These are phyloP conservation scores for Melinaea marsaeus DNA, from an alignment of 2,888 invertebrate species.

Conservation along the genomic window DNA sequence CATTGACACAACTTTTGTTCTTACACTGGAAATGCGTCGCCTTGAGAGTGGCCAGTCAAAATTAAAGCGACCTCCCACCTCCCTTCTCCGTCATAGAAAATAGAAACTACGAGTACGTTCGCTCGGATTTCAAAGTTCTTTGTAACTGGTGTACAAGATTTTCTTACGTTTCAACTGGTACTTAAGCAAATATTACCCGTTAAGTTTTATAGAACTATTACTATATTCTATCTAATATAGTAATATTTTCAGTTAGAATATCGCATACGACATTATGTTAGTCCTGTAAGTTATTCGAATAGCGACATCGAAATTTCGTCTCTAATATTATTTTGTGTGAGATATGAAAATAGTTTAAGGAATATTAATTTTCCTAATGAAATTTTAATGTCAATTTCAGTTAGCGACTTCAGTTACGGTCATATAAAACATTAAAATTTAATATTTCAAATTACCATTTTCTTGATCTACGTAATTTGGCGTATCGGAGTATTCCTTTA, in stretches of 20 bases:
- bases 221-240: slow-evolving; percentile 62
- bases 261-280: slow-evolving; percentile 16
- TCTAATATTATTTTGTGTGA: too few species aligned
- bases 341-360: too few species aligned
- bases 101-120: slow-evolving; percentile 34
- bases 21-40: slow-evolving; percentile 54
- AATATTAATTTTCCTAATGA: too few species aligned
- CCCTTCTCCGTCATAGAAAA: slow-evolving; percentile 34
- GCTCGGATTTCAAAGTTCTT: slow-evolving; percentile 36
- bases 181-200: slow-evolving; percentile 66
- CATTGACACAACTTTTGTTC: slow-evolving; percentile 55
- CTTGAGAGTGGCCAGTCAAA: slow-evolving; percentile 55
- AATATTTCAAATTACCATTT: slow-evolving; percentile 6
- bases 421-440: slow-evolving; percentile 5
- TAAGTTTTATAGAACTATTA: slow-evolving; percentile 69
- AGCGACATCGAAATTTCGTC: too few species aligned
- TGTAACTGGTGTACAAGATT: slow-evolving; percentile 38
- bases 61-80: slow-evolving; percentile 50
- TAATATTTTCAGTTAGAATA: slow-evolving; percentile 48
- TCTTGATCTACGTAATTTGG: slow-evolving; percentile 11
- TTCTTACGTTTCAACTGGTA: slow-evolving; percentile 45
- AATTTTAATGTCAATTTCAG: too few species aligned
- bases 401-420: not conserved
- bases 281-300: not conserved
- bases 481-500: slow-evolving; percentile 37